Evolutionary conservation across 2,797 vertebrate genomes (phyloP).

Genomic region (Poecilia picta): DNA sequence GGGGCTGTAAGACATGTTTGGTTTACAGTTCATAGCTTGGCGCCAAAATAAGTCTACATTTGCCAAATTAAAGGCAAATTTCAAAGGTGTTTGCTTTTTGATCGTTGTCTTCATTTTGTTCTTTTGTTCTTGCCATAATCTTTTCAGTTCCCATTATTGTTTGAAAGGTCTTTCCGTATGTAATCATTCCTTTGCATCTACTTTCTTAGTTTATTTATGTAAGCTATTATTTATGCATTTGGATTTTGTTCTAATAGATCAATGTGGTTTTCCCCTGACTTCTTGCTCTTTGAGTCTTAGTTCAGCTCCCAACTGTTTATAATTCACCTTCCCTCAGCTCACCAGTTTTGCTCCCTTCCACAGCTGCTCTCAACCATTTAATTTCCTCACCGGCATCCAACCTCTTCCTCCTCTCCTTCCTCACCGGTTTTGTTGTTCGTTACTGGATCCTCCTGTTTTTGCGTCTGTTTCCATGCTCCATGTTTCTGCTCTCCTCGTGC

Average conservation of each 20-base stretch:
- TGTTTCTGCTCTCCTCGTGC: background rate
- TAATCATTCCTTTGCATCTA: background rate
- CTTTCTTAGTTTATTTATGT: background rate
- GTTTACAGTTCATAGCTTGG: background rate
- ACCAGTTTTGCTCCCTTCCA: background rate
- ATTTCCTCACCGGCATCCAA: background rate
- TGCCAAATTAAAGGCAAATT: background rate
- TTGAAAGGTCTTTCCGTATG: background rate
- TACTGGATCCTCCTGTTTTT: background rate
- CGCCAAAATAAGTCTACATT: background rate
- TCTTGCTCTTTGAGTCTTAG: background rate
- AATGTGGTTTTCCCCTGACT: background rate
- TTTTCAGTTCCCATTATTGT: background rate
- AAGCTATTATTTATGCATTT: background rate
- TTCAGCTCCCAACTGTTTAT: background rate
- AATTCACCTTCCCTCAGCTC: background rate
- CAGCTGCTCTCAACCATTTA: background rate
- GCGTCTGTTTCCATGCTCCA: background rate
- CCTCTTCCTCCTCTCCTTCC: background rate
- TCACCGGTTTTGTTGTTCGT: background rate
- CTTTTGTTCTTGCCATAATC: background rate
- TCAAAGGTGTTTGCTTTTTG: background rate
- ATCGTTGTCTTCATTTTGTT: background rate
- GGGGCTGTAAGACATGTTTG: background rate
- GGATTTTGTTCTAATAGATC: background rate